Percentiles rank a stretch among this genome's conserved stretches.
Conservation (phyloP, 2,113 vertebrate species). For the Azemiops feae region DNA sequence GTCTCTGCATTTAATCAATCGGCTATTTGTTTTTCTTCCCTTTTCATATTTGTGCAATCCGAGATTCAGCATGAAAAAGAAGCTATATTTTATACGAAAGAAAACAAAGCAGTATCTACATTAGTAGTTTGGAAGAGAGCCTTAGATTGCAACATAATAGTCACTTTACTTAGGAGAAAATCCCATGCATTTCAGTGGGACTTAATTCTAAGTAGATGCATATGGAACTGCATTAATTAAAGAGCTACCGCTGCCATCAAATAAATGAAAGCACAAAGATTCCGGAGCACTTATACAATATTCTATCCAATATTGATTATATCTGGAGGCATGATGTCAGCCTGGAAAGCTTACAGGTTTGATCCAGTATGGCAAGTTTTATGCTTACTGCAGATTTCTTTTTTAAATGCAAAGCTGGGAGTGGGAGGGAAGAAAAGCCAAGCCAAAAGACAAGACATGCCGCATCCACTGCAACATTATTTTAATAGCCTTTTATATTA, state of each 20-base stretch:
- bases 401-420: constrained; percentile 23
- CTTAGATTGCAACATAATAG: constrained; percentile 15
- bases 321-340: constrained; percentile 30
- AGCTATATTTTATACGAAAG: constrained; percentile 28
- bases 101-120: constrained; percentile 42
- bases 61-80: constrained; percentile 16
- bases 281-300: constrained; percentile 53
- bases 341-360: constrained; percentile 39
- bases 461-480: background rate
- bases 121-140: constrained; percentile 42
- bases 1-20: constrained; percentile 37
- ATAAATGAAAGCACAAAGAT: constrained; percentile 53
- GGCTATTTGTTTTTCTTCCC: constrained; percentile 19
- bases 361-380: constrained; percentile 59
- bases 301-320: constrained; percentile 61
- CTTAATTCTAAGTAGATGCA: background rate
- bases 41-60: constrained; percentile 12
- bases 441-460: constrained; percentile 6
- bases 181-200: background rate
- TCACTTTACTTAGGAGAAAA: background rate
- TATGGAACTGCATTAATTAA: constrained; percentile 45
- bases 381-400: constrained; percentile 55
- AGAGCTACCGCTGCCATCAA: constrained; percentile 55
- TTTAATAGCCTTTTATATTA: background rate
- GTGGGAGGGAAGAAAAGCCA: background rate